Base-by-base conservation (phyloP, 2,797 vertebrate species). In the Lerista edwardsae region DNA sequence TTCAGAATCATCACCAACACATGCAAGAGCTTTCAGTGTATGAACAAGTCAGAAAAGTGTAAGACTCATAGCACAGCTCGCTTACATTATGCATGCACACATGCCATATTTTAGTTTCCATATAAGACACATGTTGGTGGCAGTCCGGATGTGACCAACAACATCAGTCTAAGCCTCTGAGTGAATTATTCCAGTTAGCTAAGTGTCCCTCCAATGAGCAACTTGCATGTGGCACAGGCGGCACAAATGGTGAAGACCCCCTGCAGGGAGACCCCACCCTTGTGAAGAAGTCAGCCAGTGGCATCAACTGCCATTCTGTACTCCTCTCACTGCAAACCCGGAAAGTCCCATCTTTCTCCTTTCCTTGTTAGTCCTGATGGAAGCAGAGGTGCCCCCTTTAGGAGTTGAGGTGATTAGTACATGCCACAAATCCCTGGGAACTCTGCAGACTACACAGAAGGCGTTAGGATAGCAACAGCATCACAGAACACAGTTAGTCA, bases 331-430 rank as follows among this genome's bases (percentile, higher is more conserved):
- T 1, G 34, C 47, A 88, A 91, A 90, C 76, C 90, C 87, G 62
- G 4, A 84, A 87, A 91, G 90, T 91, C 89, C 62, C 1, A 0
- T 85, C 90, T 90, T 91, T 61, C 69, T 83, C 79, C 83, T 89
- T 73, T 80, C 80, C 67, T 76, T 87, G 9, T 36, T 85, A 17
- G 64, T 77, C 51, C 82, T 83, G 6, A 47, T 34, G 74, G 44
- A 79, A 62, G 72, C 0, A 0, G 75, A 83, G 44, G 77, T 82
- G 84, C 82, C 19, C 73, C 81, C 78, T 57, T 25, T 1, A 2
- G 27, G 44, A 44, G 75, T 17, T 27, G 39, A 36, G 27, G 36
- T 17, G 29, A 47, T 47, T 31, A 21, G 10, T 3, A 55, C 44
- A 68, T 68, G 78, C n/a, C 6, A 31, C 17, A 11, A 15, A 2